These are phyloP conservation scores for Drusus annulatus DNA, from an alignment of 1,140 invertebrate genomes.

Conservation along the genomic window DNA sequence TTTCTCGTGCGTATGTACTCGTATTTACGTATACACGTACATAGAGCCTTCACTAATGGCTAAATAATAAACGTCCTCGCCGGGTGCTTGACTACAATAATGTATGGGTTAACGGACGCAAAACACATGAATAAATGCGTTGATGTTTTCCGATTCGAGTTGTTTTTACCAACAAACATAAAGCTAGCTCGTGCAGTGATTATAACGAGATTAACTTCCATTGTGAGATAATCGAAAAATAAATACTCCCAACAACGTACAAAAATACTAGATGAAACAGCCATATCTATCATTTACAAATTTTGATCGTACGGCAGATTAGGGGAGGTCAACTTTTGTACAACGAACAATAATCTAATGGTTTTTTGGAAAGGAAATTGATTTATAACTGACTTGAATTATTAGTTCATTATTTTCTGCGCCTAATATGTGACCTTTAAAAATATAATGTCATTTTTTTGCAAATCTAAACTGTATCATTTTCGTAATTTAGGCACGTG, in stretches of 20 bases:
- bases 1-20: no score
- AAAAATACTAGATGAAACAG: not conserved
- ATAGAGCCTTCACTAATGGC: not conserved
- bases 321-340: not conserved
- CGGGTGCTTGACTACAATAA: not conserved
- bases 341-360: not conserved
- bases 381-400: not conserved
- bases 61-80: conserved; percentile 11
- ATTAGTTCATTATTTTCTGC: not conserved
- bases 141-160: conserved; percentile 5
- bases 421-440: no score
- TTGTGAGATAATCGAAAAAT: conserved; percentile 29
- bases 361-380: conserved; percentile 2
- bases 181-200: conserved; percentile 8
- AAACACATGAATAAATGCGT: conserved; percentile 7
- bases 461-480: no score
- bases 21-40: no score
- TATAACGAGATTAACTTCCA: conserved; percentile 33
- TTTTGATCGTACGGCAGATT: not conserved
- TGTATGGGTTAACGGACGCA: not conserved
- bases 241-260: conserved; percentile 9
- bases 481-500: no score
- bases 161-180: conserved; percentile 1
- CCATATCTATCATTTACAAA: not conserved
- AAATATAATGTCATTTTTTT: no score